A percentile compares a stretch with the other conserved stretches of the same genome.
Evolutionary conservation across 2,113 vertebrate species (phyloP).

Genomic region (Alouatta palliata): DNA sequence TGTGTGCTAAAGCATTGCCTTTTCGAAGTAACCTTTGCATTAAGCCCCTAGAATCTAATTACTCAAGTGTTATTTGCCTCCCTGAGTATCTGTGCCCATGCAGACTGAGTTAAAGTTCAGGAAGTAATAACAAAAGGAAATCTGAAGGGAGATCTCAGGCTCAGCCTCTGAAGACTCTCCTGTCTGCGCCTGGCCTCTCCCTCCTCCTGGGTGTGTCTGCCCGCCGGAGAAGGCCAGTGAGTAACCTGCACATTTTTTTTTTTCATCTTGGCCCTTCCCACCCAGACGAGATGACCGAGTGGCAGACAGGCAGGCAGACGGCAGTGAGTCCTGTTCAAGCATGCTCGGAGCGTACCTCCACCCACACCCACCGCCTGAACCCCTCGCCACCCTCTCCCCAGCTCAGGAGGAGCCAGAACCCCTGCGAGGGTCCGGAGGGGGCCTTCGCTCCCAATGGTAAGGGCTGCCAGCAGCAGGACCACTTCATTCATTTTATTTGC

Average conservation of each 20-base stretch:
- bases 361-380: conserved; percentile 27
- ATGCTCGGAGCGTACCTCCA: conserved; percentile 71
- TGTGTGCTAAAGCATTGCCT: not conserved
- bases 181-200: conserved; percentile 40
- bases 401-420: conserved; percentile 32
- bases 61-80: conserved; percentile 1
- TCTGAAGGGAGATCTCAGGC: conserved; percentile 41
- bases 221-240: conserved; percentile 76
- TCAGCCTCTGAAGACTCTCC: conserved; percentile 47
- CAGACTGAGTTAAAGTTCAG: conserved; percentile 67
- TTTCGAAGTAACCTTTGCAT: conserved; percentile 41
- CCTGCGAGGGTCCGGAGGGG: not conserved
- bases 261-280: conserved; percentile 79
- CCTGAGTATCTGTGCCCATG: not conserved
- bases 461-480: not conserved
- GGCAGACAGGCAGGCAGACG: conserved; percentile 75
- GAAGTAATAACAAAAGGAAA: conserved; percentile 66
- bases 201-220: conserved; percentile 79
- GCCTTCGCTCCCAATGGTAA: conserved; percentile 1
- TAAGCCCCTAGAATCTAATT: conserved; percentile 34
- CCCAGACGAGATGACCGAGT: conserved; percentile 72
- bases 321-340: conserved; percentile 75
- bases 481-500: not conserved
- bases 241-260: conserved; percentile 80
- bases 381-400: not conserved